phyloP scores from a whole-genome alignment of 1,140 invertebrate species.

The Bombus impatiens region DNA sequence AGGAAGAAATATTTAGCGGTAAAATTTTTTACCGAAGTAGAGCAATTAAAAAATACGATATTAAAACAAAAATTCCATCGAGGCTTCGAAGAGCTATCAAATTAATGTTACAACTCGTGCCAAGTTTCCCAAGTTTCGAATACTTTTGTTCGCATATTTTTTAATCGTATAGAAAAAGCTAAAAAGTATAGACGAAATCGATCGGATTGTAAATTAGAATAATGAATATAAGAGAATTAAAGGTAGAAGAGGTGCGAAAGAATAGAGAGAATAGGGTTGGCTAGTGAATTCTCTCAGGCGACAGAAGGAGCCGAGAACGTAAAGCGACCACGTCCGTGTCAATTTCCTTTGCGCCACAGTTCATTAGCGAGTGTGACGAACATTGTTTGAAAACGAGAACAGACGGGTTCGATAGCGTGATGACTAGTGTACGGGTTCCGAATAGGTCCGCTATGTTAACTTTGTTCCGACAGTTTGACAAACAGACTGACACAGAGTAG shows the following conservation, averaged over 20 bases:
- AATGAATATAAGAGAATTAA: too few relatives aligned
- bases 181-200: too few relatives aligned
- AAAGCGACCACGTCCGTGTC: slow-evolving; percentile 39
- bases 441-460: slow-evolving; percentile 34
- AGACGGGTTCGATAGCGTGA: slow-evolving; percentile 18
- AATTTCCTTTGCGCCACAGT: slow-evolving; percentile 32
- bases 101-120: background rate
- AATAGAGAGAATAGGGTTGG: background rate
- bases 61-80: background rate
- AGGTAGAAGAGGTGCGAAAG: background rate
- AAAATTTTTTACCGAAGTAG: background rate
- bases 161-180: background rate
- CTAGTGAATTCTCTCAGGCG: background rate
- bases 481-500: slow-evolving; percentile 36
- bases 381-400: slow-evolving; percentile 51
- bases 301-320: background rate
- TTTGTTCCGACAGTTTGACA: slow-evolving; percentile 34
- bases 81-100: background rate
- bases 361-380: slow-evolving; percentile 41
- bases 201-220: too few relatives aligned
- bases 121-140: too few relatives aligned
- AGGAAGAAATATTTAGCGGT: background rate
- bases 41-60: background rate
- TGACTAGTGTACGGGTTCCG: slow-evolving; percentile 2
- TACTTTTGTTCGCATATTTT: background rate